phyloP scores from a whole-genome alignment of 1,140 invertebrate genomes.

The Macrotrachela quadricornifera region DNA sequence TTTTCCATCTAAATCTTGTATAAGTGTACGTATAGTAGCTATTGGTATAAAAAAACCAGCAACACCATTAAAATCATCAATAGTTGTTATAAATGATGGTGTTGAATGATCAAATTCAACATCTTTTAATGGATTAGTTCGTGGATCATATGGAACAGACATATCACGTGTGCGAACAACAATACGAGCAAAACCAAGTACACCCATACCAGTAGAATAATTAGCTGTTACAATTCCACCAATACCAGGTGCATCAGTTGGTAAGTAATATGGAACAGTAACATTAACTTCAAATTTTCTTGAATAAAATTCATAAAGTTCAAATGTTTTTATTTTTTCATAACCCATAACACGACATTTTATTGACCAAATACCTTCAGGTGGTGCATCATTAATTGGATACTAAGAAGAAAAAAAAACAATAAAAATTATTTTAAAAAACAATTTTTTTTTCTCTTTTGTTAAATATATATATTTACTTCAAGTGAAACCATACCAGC shows the following conservation, averaged over 20 bases:
- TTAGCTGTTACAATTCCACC: slow-evolving; percentile 68
- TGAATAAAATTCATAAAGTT: slow-evolving; percentile 36
- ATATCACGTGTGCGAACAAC: too few relatives aligned
- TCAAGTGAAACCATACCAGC: slow-evolving; percentile 18
- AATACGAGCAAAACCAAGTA: slow-evolving; percentile 15
- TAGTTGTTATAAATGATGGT: too few relatives aligned
- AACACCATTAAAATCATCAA: too few relatives aligned
- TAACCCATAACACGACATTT: slow-evolving; percentile 44
- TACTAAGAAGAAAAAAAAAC: slow-evolving; percentile 31
- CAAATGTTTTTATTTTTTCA: background rate
- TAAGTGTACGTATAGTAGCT: too few relatives aligned
- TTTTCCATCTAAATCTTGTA: too few relatives aligned
- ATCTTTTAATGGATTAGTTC: too few relatives aligned
- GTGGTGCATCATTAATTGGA: slow-evolving; percentile 65
- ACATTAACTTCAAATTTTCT: slow-evolving; percentile 69
- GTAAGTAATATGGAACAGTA: slow-evolving; percentile 75
- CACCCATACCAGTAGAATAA: slow-evolving; percentile 38
- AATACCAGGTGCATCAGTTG: slow-evolving; percentile 57
- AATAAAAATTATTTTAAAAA: too few relatives aligned
- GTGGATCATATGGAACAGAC: too few relatives aligned
- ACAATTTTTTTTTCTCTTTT: too few relatives aligned
- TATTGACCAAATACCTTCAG: slow-evolving; percentile 74
- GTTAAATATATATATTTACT: too few relatives aligned
- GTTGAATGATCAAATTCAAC: too few relatives aligned
- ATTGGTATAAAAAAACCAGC: too few relatives aligned